A percentile compares a stretch with the other conserved stretches of the same genome.
Evolutionary conservation across 2,888 invertebrate genomes (phyloP).

Genomic region (Trichopoda pennipes): DNA sequence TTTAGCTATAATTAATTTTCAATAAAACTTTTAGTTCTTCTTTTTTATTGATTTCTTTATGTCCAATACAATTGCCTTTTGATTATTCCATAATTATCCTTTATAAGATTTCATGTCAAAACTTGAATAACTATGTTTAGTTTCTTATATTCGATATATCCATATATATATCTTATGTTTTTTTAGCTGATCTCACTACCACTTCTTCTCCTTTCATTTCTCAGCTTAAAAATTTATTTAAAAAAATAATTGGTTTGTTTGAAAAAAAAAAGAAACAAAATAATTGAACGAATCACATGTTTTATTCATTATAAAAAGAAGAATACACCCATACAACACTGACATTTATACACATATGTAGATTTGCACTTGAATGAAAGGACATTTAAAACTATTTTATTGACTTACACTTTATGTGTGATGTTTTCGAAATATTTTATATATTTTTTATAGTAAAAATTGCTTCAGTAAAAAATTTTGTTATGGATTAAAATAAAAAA

Average conservation of each 20-base stretch:
- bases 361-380: background rate
- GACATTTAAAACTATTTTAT: background rate
- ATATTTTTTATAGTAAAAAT: slow-evolving; percentile 18
- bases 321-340: slow-evolving; percentile 2
- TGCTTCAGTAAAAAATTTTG: slow-evolving; percentile 31
- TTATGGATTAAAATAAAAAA: slow-evolving; percentile 23
- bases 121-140: background rate
- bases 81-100: background rate
- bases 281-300: slow-evolving; percentile 41
- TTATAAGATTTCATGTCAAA: too few relatives aligned
- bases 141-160: background rate
- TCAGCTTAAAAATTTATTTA: slow-evolving; percentile 7
- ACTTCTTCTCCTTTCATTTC: background rate
- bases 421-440: slow-evolving; percentile 56
- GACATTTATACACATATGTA: background rate
- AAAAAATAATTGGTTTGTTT: slow-evolving; percentile 21
- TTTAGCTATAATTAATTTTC: too few relatives aligned
- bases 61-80: background rate
- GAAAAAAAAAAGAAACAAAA: background rate
- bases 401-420: background rate
- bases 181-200: too few relatives aligned
- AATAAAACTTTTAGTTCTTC: too few relatives aligned
- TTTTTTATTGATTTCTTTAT: background rate
- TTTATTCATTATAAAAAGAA: slow-evolving; percentile 44
- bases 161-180: too few relatives aligned